Conservation (phyloP, 2,888 invertebrate genomes). For the Petrophora chlorosata region DNA sequence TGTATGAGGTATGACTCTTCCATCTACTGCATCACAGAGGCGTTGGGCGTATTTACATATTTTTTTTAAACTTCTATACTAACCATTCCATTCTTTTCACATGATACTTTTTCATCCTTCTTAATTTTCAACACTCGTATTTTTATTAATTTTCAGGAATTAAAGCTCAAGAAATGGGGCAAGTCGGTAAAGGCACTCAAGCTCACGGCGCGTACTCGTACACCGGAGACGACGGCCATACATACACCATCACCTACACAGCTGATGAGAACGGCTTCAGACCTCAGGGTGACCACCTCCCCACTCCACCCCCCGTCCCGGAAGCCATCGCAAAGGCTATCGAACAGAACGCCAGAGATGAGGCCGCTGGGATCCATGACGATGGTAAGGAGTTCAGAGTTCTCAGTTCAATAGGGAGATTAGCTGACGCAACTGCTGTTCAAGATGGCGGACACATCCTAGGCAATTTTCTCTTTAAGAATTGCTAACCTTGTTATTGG, state of each 20-base stretch:
- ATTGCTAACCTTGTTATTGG: too few species aligned
- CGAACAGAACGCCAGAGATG: slow-evolving; percentile 76
- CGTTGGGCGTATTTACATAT: too few species aligned
- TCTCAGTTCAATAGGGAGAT: too few species aligned
- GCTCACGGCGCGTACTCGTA: slow-evolving; percentile 83
- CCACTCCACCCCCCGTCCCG: slow-evolving; percentile 84
- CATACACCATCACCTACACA: slow-evolving; percentile 79
- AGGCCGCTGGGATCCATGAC: slow-evolving; percentile 76
- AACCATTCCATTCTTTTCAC: too few species aligned
- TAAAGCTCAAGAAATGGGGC: slow-evolving; percentile 74
- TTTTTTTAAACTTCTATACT: too few species aligned
- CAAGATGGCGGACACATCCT: too few species aligned
- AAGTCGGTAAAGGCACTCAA: slow-evolving; percentile 59
- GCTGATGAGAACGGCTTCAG: slow-evolving; percentile 85
- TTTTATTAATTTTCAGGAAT: slow-evolving; percentile 67
- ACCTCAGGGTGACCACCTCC: slow-evolving; percentile 81
- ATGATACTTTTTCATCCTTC: too few species aligned
- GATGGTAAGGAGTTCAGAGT: slow-evolving; percentile 74
- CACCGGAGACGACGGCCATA: slow-evolving; percentile 83
- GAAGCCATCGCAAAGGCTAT: slow-evolving; percentile 78
- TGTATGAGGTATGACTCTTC: too few species aligned
- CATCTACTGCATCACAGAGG: too few species aligned
- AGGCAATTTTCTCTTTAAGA: too few species aligned
- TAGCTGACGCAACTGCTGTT: too few species aligned
- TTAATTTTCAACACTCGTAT: neutral